Conservation (phyloP, 2,888 invertebrate genomes). For the Lutraria lutraria region DNA sequence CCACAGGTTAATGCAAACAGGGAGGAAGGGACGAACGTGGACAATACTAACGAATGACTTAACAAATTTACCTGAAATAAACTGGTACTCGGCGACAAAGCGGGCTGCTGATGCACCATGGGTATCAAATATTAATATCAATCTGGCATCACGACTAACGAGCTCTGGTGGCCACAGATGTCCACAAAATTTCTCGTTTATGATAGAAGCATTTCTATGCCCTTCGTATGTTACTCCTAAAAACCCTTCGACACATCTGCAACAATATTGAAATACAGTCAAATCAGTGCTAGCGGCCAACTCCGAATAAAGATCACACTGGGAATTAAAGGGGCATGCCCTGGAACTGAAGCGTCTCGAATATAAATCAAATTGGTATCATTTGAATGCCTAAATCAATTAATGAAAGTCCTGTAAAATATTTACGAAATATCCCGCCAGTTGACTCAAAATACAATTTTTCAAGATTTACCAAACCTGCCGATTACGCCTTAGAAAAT, state of each 20-base stretch:
- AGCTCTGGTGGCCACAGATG: conserved; percentile 93
- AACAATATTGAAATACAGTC: conserved; percentile 41
- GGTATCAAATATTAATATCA: conserved; percentile 98
- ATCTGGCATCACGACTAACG: conserved; percentile 95
- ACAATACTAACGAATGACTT: not conserved
- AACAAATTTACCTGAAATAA: conserved; percentile 91
- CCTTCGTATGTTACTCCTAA: conserved; percentile 82
- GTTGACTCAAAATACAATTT: too few species aligned
- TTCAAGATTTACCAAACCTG: too few species aligned
- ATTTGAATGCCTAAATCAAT: too few species aligned
- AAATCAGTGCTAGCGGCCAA: too few species aligned
- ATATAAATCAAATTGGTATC: too few species aligned
- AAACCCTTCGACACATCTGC: conserved; percentile 83
- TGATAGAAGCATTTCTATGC: conserved; percentile 73
- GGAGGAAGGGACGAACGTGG: not conserved
- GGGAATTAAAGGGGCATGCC: too few species aligned
- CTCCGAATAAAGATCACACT: too few species aligned
- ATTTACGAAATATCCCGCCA: too few species aligned
- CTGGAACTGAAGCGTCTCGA: too few species aligned
- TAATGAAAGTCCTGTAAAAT: too few species aligned
- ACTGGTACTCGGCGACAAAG: conserved; percentile 96
- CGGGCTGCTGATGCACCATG: conserved; percentile 92
- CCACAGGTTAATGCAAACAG: not conserved
- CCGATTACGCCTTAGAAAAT: too few species aligned
- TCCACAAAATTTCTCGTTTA: conserved; percentile 92